Evolutionary conservation across 2,113 vertebrate species (phyloP), one percentile per base, ranked within the genome.

Genomic region (Trochalopteron elliotii): DNA sequence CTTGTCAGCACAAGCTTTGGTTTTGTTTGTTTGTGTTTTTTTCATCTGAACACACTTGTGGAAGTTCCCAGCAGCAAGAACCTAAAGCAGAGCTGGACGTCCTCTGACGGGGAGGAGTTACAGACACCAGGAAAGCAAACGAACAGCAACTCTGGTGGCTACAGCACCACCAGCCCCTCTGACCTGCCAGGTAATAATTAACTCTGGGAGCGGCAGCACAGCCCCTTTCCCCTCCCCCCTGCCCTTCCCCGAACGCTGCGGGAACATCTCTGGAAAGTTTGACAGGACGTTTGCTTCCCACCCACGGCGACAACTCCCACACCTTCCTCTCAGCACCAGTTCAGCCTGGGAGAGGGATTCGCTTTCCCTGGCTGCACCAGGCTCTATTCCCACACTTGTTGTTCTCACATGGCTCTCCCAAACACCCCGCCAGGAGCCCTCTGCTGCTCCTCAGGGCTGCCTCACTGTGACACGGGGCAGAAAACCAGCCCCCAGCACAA

Each of bases 181-280:
- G 17, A 64, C 6, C n/a, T 21, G 57, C 37, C 7, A 14, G 87
- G 67, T 85, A 95, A 89, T 60, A 91, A 96, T 91, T 95, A 97
- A 81, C 20, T 3, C 69, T 10, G 87, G 92, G 87, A 95, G 80
- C 0, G 1, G 87, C 88, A 95, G 92, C 91, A 96, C 55, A 37
- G 44, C 81, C 56, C 64, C 61, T 82, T 85, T 96, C 65, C 78
- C 70, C 82, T 96, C 84, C 79, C 84, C 84, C 79, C 84, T 76
- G 81, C 74, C 89, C 65, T 93, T 96, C 78, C 96, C 90, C 2
- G 1, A 42, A 81, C 0, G 6, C 67, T 7, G 2, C 8, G 3
- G 91, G 96, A 94, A 87, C 67, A 75, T 40, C 95, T 80, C 39
- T 7, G 68, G 85, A 89, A 97, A 98, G 91, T 96, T 22, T 97